A percentile compares a stretch with the other conserved stretches of the same genome.
Evolutionary conservation across 2,113 vertebrate species (phyloP).

Genomic region (Cynopterus brachyotis): DNA sequence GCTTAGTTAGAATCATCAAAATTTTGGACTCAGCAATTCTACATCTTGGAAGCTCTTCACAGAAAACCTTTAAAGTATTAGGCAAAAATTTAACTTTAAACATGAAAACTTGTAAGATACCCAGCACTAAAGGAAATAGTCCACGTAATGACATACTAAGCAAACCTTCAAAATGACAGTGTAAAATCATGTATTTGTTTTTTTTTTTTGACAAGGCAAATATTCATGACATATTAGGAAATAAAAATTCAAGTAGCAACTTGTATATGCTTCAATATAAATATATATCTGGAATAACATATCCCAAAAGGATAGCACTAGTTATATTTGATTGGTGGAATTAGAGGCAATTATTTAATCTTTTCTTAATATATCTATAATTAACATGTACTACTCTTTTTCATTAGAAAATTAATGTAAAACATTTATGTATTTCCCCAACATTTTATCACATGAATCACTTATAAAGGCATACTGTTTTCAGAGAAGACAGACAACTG

Average conservation of each 20-base stretch:
- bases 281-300: neutral
- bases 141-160: neutral
- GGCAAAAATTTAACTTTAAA: constrained; percentile 20
- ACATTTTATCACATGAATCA: neutral
- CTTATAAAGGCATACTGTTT: neutral
- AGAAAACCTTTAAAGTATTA: neutral
- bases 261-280: neutral
- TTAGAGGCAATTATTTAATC: neutral
- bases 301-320: neutral
- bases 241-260: neutral
- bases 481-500: neutral
- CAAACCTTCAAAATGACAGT: neutral
- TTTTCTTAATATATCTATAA: neutral
- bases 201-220: neutral
- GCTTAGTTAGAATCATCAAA: neutral
- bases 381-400: neutral
- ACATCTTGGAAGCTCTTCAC: neutral
- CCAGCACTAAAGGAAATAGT: neutral
- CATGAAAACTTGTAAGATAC: neutral
- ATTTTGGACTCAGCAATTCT: neutral
- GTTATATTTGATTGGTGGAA: neutral
- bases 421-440: neutral
- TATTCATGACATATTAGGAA: neutral
- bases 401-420: constrained; percentile 4
- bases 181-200: neutral